A percentile compares a stretch with the other conserved stretches of the same genome.
These are phyloP conservation scores for Aythya baeri DNA, from an alignment of 2,113 vertebrate genomes.

Conservation along the genomic window DNA sequence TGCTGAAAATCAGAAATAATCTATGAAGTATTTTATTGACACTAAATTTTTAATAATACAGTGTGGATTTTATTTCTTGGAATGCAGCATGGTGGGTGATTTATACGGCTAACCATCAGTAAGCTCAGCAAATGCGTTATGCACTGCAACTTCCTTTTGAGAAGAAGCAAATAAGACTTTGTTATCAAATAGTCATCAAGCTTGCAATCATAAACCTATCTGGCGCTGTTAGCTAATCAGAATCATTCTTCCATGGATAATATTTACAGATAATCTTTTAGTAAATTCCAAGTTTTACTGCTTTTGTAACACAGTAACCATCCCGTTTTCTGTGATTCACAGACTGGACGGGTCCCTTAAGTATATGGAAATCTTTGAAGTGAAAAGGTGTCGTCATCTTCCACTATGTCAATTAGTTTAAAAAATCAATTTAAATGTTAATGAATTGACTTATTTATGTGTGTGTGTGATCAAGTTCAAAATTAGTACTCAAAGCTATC, in stretches of 20 bases:
- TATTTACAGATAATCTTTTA: constrained; percentile 27
- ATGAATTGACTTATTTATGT: background rate
- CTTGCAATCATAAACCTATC: constrained; percentile 25
- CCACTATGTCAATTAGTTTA: background rate
- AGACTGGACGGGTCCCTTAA: background rate
- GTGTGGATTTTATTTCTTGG: background rate
- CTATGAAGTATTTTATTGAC: background rate
- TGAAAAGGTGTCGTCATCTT: background rate
- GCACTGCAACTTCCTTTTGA: background rate
- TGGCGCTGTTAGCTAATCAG: constrained; percentile 49
- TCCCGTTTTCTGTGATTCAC: background rate
- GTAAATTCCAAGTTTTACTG: constrained; percentile 49
- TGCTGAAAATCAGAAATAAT: background rate
- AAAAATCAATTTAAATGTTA: background rate
- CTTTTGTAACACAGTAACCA: constrained; percentile 8
- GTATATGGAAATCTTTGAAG: background rate
- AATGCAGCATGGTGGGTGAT: constrained; percentile 6
- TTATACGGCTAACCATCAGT: background rate
- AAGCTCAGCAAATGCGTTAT: background rate
- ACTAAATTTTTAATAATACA: background rate
- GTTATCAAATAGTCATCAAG: constrained; percentile 44
- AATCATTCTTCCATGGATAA: constrained; percentile 45
- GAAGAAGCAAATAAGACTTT: constrained; percentile 22
- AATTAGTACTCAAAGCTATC: background rate
- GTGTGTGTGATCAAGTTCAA: background rate